Evolutionary conservation across 2,113 vertebrate genomes (phyloP).

Genomic region (Dasyprocta punctata): DNA sequence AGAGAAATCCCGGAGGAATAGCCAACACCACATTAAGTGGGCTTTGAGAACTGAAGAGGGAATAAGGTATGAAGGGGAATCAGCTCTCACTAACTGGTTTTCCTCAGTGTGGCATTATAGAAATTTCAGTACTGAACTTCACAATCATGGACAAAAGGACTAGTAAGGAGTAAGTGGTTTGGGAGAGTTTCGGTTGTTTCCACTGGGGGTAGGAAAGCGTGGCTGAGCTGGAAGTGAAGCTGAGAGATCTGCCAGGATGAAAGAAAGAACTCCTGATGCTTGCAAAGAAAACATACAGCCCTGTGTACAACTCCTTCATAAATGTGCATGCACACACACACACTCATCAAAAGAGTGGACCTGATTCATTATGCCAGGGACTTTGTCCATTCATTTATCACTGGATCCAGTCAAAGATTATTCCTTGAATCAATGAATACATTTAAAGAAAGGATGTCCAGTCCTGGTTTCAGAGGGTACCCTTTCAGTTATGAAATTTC

Average conservation of each 20-base stretch:
- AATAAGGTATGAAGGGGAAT: slow-evolving; percentile 81
- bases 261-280: slow-evolving; percentile 54
- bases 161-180: slow-evolving; percentile 71
- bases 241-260: slow-evolving; percentile 30
- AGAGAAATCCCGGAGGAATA: slow-evolving; percentile 68
- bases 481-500: background rate
- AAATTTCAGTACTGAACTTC: slow-evolving; percentile 79
- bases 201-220: slow-evolving; percentile 32
- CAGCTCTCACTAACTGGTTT: slow-evolving; percentile 83
- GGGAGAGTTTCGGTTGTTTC: slow-evolving; percentile 75
- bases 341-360: rapidly evolving
- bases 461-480: background rate
- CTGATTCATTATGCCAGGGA: background rate
- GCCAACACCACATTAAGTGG: slow-evolving; percentile 75
- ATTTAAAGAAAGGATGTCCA: background rate
- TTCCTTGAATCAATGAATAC: background rate
- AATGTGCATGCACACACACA: rapidly evolving
- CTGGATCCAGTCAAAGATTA: background rate
- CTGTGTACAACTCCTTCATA: too few species aligned
- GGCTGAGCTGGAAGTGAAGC: slow-evolving; percentile 36
- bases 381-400: too few species aligned
- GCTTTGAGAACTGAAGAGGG: slow-evolving; percentile 79
- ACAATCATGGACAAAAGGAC: slow-evolving; percentile 72
- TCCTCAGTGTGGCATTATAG: slow-evolving; percentile 83
- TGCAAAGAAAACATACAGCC: slow-evolving; percentile 13